Evolutionary conservation across 2,888 invertebrate species (phyloP), one percentile per base, ranked within the genome.

Genomic region (Eupithecia centaureata): DNA sequence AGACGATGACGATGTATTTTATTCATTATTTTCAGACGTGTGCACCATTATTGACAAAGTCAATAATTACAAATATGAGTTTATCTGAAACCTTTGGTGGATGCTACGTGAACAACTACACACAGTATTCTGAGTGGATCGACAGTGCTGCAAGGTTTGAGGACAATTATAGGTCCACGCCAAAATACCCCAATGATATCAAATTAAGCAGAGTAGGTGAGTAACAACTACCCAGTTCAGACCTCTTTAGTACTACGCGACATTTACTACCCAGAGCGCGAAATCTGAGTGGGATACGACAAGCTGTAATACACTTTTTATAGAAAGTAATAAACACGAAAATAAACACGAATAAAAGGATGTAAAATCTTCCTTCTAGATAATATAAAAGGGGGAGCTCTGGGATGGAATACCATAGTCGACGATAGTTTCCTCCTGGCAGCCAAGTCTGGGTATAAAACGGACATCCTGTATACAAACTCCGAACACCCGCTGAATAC

Each of bases 1-100:
- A n/a, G n/a, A n/a, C n/a, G n/a, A n/a, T n/a, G n/a, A n/a, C n/a
- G n/a, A n/a, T n/a, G n/a, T n/a, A n/a, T n/a, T n/a, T n/a, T n/a
- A n/a, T n/a, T n/a, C n/a, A n/a, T n/a, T 22, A 30, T 30, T 67
- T 80, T 25, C 71, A 88, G 88, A 82, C 84, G 0, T 87, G 86
- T 68, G 86, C 87, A 0, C 88, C 88, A 0, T 68, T 86, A 27
- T 77, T 82, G 76, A 78, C 79, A 2, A 71, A 74, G 1, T 12
- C 47, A 18, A 10, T 47, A 15, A 18, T n/a, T 1, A 7, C 7
- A n/a, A 58, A 42, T 35, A 27, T 32, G 2, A 22, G 12, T 3
- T 13, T 3, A 1, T 22, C 10, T 1, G 59, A 13, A 4, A 52
- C 28, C 0, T 47, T 51, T 7, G 74, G 74, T 0, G 62, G 70